Base-by-base conservation (phyloP, 2,113 vertebrate species). In the Pantherophis guttatus region DNA sequence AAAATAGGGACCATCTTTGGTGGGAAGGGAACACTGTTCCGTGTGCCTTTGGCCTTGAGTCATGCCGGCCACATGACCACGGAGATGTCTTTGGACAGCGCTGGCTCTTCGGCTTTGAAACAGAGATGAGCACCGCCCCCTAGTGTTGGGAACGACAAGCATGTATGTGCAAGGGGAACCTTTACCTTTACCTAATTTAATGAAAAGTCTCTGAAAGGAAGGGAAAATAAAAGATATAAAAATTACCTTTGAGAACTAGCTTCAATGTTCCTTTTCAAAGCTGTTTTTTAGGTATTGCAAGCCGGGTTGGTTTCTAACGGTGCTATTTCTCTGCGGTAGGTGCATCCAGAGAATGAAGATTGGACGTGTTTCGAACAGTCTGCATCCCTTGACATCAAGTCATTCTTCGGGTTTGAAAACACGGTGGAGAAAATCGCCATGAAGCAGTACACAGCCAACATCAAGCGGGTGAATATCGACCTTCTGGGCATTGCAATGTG, bases 291-390 rank as follows among this genome's bases (percentile, higher is more conserved):
- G 24, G 8, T 26, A 1, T 0, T 19, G 81, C 3, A 26, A 86
- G 0, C 0, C 4, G 52, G 62, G 11, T 29, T 0, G 4, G 0
- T 19, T 23, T 39, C 48, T 94, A 87, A 55, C 70, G 2, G 1
- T 24, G 0, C 8, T 19, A 12, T 12, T 0, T 44, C 75, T 92
- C 8, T 89, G 94, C 86, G 92, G 91, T 94, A 98, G 98, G 98
- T 98, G 88, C 98, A 98, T 91, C 98, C 98, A 0, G 98, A 98
- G 93, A 98, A 98, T 0, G 98, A 98, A 87, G 97, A 98, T 6
- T 98, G 98, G 98, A 98, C 98, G 0, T 98, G 98, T 96, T 98
- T 98, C 21, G 98, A 98, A 92, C 98, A 98, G 55, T 98, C 98
- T 0, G 98, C 98, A 0, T 98, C 98, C 1, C 97, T 98, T 0